Evolutionary conservation across 2,888 invertebrate species (phyloP).

Genomic region (Diadegma fenestrale): DNA sequence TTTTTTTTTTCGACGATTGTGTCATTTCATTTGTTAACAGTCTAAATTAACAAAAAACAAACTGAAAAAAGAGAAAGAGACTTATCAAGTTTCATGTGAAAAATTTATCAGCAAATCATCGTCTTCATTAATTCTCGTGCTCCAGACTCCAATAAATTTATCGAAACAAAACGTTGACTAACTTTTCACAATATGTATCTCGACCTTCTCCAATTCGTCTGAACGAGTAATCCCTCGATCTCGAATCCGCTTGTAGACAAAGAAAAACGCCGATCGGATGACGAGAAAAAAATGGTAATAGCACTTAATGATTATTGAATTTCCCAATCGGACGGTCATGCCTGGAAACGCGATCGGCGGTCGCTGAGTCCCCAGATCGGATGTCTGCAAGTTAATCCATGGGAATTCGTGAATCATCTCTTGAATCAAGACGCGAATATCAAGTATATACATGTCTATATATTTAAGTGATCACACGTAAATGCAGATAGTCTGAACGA

Average conservation of each 20-base stretch:
- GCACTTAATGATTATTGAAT: constrained; percentile 70
- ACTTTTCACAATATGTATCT: neutral
- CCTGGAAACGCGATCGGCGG: constrained; percentile 56
- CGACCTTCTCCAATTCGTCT: neutral
- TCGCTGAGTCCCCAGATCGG: neutral
- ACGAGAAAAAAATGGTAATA: constrained; percentile 50
- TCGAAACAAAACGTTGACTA: too few relatives aligned
- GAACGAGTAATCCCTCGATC: constrained; percentile 12
- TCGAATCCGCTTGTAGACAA: constrained; percentile 9
- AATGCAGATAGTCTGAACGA: neutral
- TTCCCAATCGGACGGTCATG: constrained; percentile 68
- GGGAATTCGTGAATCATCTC: constrained; percentile 64
- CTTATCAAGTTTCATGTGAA: too few relatives aligned
- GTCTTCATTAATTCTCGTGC: too few relatives aligned
- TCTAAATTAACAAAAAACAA: neutral
- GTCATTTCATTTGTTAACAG: neutral
- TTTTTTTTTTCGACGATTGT: neutral
- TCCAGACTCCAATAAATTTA: too few relatives aligned
- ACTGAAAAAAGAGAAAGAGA: too few relatives aligned
- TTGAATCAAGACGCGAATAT: neutral
- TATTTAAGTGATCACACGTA: neutral
- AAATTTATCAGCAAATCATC: too few relatives aligned
- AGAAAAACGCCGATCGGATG: constrained; percentile 17
- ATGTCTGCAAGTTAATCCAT: constrained; percentile 14
- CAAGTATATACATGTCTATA: neutral